Conservation (phyloP, 2,113 vertebrate genomes). For the Anseranas semipalmata region DNA sequence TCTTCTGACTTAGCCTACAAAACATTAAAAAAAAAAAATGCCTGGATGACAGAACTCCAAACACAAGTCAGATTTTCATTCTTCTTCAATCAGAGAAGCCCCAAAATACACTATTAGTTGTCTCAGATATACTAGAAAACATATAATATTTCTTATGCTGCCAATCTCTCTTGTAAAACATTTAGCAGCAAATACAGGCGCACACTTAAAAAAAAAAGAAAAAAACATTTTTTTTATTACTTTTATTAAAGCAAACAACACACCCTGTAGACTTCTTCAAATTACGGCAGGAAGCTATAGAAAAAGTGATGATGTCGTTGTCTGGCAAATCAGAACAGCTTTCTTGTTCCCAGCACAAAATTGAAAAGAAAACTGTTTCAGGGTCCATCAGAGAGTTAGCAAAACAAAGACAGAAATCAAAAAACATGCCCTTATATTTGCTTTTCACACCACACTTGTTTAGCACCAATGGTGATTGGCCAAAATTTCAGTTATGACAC, state of each 20-base stretch:
- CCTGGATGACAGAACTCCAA: not conserved
- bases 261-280: not conserved
- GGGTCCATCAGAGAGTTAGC: not conserved
- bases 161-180: not conserved
- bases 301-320: not conserved
- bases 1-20: not conserved
- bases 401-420: not conserved
- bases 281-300: not conserved
- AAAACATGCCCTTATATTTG: not conserved
- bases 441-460: not conserved
- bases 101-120: not conserved
- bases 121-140: not conserved
- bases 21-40: not conserved
- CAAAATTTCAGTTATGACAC: not conserved
- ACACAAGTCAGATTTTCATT: not conserved
- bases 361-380: not conserved
- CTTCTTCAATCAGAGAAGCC: not conserved
- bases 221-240: not conserved
- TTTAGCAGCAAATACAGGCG: not conserved
- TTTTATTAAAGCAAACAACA: not conserved
- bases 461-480: not conserved
- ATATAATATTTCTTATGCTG: not conserved
- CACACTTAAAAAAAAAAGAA: not conserved
- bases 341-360: not conserved
- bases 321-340: not conserved